Percentiles rank a stretch among this genome's conserved stretches.
These are phyloP conservation scores for Micrasema longulum DNA, from an alignment of 1,140 invertebrate genomes.

Conservation along the genomic window DNA sequence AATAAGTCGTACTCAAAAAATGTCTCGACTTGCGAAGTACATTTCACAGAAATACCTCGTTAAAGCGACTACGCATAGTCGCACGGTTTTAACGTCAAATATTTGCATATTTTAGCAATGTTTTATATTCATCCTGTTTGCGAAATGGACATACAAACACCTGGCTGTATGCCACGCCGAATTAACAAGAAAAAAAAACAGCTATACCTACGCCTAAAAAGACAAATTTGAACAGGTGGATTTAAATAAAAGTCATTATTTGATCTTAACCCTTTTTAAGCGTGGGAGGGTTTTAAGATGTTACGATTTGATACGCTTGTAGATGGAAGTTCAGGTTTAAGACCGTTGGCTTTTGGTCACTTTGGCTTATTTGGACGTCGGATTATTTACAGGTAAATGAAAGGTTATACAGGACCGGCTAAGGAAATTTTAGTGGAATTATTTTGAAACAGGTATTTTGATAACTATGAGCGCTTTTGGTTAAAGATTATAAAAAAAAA, in stretches of 20 bases:
- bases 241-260: no score
- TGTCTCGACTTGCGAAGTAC: constrained; percentile 8
- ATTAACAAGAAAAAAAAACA: background rate
- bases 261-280: no score
- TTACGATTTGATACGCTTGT: background rate
- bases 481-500: no score
- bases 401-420: constrained; percentile 16
- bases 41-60: constrained; percentile 35
- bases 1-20: no score
- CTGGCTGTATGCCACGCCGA: constrained; percentile 30
- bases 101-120: constrained; percentile 41
- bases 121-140: constrained; percentile 40
- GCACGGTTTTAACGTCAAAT: constrained; percentile 34
- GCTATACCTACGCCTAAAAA: no score
- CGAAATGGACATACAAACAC: constrained; percentile 30
- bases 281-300: background rate
- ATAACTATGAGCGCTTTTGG: no score
- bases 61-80: constrained; percentile 34
- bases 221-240: no score
- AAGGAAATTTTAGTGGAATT: no score
- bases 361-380: constrained; percentile 31
- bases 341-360: constrained; percentile 31
- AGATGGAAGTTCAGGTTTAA: constrained; percentile 1
- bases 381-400: constrained; percentile 36
- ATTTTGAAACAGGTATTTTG: no score